phyloP scores from a whole-genome alignment of 2,888 invertebrate genomes.

The Pachliopta kotzebuea region DNA sequence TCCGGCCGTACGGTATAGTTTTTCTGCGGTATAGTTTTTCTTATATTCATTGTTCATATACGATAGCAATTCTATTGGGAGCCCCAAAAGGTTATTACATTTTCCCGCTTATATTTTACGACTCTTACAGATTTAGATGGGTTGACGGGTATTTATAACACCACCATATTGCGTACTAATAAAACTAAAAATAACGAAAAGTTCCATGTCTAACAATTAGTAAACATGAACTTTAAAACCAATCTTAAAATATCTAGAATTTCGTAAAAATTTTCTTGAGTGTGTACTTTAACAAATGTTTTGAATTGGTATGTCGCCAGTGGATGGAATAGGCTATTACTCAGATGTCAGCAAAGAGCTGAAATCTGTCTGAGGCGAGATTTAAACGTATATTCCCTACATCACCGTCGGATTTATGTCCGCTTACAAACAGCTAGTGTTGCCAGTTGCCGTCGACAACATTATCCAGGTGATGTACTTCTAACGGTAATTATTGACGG shows the following conservation, averaged over 20 bases:
- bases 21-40: too few relatives aligned
- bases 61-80: too few relatives aligned
- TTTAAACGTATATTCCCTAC: slow-evolving; percentile 6
- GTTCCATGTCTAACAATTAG: too few relatives aligned
- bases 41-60: too few relatives aligned
- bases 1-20: too few relatives aligned
- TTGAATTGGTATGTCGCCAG: neutral
- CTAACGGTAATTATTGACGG: neutral
- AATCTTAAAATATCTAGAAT: too few relatives aligned
- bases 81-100: neutral
- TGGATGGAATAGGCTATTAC: neutral
- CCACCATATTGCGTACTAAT: neutral
- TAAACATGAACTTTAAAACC: too few relatives aligned
- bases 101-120: slow-evolving; percentile 1
- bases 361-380: slow-evolving; percentile 7
- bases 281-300: neutral
- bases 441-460: neutral
- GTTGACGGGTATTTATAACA: neutral
- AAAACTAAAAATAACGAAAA: neutral
- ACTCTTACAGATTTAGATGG: neutral
- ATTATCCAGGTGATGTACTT: neutral
- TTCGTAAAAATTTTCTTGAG: too few relatives aligned
- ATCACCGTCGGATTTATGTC: slow-evolving; percentile 5
- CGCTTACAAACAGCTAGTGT: neutral
- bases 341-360: slow-evolving; percentile 3